Percentiles rank a stretch among this genome's conserved stretches.
These are phyloP conservation scores for Sphaerophoria taeniata DNA, from an alignment of 2,888 invertebrate genomes.

Conservation along the genomic window DNA sequence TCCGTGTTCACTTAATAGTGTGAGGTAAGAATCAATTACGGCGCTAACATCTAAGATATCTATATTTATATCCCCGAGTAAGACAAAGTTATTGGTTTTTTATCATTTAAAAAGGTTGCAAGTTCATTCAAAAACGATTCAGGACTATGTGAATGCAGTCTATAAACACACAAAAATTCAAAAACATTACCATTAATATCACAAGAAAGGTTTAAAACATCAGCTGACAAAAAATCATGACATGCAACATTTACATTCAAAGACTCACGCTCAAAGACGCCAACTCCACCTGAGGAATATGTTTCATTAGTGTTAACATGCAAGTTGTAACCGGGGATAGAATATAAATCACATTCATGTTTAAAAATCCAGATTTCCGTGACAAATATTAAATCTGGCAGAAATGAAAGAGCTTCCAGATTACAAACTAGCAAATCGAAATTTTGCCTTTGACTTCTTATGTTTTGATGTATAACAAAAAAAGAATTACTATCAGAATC, in stretches of 20 bases:
- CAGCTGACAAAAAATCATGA: too few species aligned
- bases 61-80: too few species aligned
- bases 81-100: too few species aligned
- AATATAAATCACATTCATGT: not conserved
- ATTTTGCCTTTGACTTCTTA: not conserved
- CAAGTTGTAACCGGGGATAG: not conserved
- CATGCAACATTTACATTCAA: not conserved
- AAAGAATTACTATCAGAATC: not conserved
- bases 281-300: not conserved
- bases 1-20: too few species aligned
- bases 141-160: too few species aligned
- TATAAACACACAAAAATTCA: too few species aligned
- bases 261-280: conserved; percentile 3
- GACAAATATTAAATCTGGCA: not conserved
- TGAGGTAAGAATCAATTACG: too few species aligned
- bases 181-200: too few species aligned
- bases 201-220: too few species aligned
- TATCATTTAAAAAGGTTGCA: too few species aligned
- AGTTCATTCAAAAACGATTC: too few species aligned
- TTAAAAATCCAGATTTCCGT: conserved; percentile 11
- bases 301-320: not conserved
- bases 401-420: not conserved
- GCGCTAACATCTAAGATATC: too few species aligned
- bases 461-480: conserved; percentile 7
- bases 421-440: conserved; percentile 4